These are phyloP conservation scores for Hypotaenidia philippensis DNA, from an alignment of 2,797 vertebrate species.

Conservation along the genomic window DNA sequence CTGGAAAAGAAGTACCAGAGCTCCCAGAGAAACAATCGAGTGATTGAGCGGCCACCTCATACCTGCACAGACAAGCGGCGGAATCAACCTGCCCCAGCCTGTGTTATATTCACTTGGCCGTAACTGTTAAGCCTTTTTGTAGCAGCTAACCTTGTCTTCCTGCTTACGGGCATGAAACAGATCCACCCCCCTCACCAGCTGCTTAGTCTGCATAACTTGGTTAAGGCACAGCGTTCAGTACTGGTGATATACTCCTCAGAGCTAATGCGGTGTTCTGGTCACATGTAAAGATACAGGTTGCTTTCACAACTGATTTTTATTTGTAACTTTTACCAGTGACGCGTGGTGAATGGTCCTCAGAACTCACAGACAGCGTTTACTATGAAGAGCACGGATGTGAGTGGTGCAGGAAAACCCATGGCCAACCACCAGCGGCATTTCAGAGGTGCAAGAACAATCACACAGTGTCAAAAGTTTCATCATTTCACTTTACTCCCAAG, in stretches of 20 bases:
- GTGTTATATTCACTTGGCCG: not conserved
- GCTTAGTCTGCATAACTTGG: not conserved
- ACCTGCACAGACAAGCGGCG: fast-evolving
- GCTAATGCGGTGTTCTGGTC: not conserved
- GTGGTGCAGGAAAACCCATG: not conserved
- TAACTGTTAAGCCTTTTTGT: not conserved
- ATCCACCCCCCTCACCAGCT: not conserved
- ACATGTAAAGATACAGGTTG: not conserved
- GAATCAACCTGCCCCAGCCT: not conserved
- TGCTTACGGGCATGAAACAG: not conserved
- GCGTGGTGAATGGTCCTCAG: not conserved
- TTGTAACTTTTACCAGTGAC: not conserved
- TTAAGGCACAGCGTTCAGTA: not conserved
- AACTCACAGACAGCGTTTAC: fast-evolving
- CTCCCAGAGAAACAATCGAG: not conserved
- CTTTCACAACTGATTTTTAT: not conserved
- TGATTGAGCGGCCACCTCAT: not conserved
- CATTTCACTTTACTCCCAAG: not conserved
- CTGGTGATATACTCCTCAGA: not conserved
- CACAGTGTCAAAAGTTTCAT: not conserved
- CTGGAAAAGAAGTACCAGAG: not conserved
- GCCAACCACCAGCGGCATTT: not conserved
- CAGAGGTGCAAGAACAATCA: not conserved
- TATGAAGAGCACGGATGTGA: not conserved
- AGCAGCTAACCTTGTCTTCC: not conserved